A percentile compares a stretch with the other conserved stretches of the same genome.
These are phyloP conservation scores for Vannuccia rotundouncinata DNA, from an alignment of 2,888 invertebrate species.

Conservation along the genomic window DNA sequence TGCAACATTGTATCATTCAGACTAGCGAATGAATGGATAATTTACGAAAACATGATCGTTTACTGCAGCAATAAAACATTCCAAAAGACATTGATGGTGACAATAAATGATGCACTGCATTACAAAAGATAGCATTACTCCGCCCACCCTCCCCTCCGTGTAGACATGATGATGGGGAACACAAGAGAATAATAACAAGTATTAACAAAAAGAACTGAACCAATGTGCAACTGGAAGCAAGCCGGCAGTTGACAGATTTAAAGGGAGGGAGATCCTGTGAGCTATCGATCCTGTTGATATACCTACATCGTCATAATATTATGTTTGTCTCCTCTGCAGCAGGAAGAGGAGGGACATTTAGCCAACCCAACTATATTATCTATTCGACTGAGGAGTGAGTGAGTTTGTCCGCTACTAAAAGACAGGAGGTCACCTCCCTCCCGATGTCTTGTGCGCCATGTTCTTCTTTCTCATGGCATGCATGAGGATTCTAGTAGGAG, in stretches of 20 bases:
- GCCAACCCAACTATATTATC: background rate
- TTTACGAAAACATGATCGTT: too few relatives aligned
- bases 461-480: background rate
- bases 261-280: background rate
- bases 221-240: background rate
- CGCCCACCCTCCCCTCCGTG: too few relatives aligned
- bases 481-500: too few relatives aligned
- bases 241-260: background rate
- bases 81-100: too few relatives aligned
- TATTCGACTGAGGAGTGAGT: background rate
- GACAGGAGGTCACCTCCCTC: background rate
- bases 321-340: background rate
- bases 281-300: background rate
- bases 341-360: background rate
- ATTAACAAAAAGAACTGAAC: too few relatives aligned
- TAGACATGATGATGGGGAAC: too few relatives aligned
- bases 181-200: too few relatives aligned
- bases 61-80: too few relatives aligned
- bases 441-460: background rate
- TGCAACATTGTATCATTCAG: too few relatives aligned
- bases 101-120: too few relatives aligned
- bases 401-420: background rate
- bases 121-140: too few relatives aligned
- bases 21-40: too few relatives aligned
- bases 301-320: background rate